phyloP scores from a whole-genome alignment of 2,888 invertebrate species.

The Punctoribates punctum region DNA sequence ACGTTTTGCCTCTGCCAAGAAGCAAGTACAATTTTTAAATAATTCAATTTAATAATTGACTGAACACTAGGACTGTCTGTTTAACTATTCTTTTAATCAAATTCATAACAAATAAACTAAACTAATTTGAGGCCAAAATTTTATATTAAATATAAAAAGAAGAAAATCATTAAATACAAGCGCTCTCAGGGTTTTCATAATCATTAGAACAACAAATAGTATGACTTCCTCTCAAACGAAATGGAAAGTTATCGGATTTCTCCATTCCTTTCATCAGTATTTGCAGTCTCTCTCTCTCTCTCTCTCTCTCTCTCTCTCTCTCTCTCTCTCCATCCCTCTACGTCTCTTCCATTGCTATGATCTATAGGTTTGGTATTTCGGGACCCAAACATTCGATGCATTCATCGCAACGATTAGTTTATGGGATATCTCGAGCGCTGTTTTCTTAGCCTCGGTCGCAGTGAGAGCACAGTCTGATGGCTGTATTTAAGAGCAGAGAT shows the following conservation, averaged over 20 bases:
- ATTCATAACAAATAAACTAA: not conserved
- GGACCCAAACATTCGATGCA: not conserved
- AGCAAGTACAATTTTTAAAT: not conserved
- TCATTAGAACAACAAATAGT: not conserved
- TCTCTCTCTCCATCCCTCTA: not conserved
- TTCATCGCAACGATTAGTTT: not conserved
- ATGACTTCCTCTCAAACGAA: constrained; percentile 2
- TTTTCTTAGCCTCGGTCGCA: not conserved
- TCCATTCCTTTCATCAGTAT: not conserved
- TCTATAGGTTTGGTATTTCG: constrained; percentile 1
- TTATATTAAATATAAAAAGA: not conserved
- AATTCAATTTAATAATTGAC: not conserved
- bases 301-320: not conserved
- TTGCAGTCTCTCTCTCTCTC: not conserved
- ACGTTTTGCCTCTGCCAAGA: not conserved
- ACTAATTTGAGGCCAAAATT: not conserved
- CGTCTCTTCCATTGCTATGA: not conserved
- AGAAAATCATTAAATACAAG: not conserved
- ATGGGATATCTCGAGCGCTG: not conserved
- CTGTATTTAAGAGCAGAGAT: not conserved
- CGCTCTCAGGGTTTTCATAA: not conserved
- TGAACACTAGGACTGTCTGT: too few species aligned
- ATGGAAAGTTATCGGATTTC: constrained; percentile 6
- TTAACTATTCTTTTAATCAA: constrained; percentile 6
- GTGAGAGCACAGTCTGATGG: too few species aligned